These are phyloP conservation scores for Euplagia quadripunctaria DNA, from an alignment of 2,888 invertebrate species.

Conservation along the genomic window DNA sequence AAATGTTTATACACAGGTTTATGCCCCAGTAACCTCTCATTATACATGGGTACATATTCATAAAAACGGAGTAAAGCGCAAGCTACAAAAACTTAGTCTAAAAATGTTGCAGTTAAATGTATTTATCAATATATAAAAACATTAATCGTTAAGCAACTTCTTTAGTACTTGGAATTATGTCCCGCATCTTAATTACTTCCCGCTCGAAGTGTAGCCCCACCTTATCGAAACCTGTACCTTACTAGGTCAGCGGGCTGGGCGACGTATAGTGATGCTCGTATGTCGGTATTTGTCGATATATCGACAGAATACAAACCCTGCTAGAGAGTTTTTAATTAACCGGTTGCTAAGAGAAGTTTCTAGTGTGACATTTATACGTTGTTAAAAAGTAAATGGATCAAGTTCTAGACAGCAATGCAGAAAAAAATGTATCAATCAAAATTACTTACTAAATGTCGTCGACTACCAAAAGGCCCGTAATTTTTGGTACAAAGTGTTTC, in stretches of 20 bases:
- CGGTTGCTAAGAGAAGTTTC: conserved; percentile 10
- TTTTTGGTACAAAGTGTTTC: too few species aligned
- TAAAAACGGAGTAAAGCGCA: too few species aligned
- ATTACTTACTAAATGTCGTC: too few species aligned
- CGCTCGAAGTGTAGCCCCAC: conserved; percentile 54
- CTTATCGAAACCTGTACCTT: conserved; percentile 69
- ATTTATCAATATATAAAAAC: not conserved
- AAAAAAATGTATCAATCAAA: too few species aligned
- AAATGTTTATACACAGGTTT: not conserved
- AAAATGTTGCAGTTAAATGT: not conserved
- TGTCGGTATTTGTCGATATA: conserved; percentile 57
- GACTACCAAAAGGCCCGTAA: too few species aligned
- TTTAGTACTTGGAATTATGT: not conserved
- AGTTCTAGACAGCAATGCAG: not conserved
- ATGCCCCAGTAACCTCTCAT: not conserved
- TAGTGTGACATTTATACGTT: not conserved
- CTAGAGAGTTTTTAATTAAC: conserved; percentile 17
- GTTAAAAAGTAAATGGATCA: not conserved
- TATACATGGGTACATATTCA: not conserved
- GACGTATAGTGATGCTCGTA: conserved; percentile 62
- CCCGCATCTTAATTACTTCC: conserved; percentile 16
- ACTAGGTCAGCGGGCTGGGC: conserved; percentile 71
- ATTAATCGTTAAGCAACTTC: not conserved
- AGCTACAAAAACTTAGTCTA: too few species aligned
- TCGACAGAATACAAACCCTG: conserved; percentile 24